Evolutionary conservation across 2,888 invertebrate species (phyloP).

Genomic region (Sphaerophoria taeniata): DNA sequence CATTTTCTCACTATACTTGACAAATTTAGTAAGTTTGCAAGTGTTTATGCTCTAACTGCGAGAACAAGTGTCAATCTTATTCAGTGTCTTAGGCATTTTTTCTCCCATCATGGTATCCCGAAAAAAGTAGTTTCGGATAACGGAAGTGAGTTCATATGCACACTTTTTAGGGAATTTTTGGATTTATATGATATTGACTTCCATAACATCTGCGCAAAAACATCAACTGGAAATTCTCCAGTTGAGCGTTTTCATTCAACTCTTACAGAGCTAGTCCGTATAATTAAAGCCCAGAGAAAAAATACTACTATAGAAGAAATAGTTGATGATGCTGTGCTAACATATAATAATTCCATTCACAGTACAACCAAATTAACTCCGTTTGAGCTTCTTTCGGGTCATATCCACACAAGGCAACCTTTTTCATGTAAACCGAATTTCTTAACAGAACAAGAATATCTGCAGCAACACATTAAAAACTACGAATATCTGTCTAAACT

Average conservation of each 20-base stretch:
- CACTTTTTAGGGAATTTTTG: conserved; percentile 7
- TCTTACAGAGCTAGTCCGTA: too few species aligned
- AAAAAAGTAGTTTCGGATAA: conserved; percentile 7
- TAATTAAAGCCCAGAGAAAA: too few species aligned
- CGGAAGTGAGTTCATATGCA: conserved; percentile 15
- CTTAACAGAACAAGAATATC: conserved; percentile 45
- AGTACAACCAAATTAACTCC: conserved; percentile 54
- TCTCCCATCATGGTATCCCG: conserved; percentile 8
- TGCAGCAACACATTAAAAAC: conserved; percentile 20
- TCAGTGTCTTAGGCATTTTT: too few species aligned
- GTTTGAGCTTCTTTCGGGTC: conserved; percentile 55
- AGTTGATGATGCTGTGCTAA: too few species aligned
- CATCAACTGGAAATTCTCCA: conserved; percentile 57
- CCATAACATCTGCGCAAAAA: conserved; percentile 49
- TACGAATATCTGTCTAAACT: conserved; percentile 25
- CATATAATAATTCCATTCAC: conserved; percentile 15
- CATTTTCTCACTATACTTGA: conserved; percentile 56
- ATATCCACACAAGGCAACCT: conserved; percentile 27
- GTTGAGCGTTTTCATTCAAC: conserved; percentile 70
- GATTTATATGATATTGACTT: conserved; percentile 7
- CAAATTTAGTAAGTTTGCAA: conserved; percentile 55
- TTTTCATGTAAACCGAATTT: neutral
- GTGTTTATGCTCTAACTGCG: neutral
- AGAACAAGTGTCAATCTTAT: too few species aligned
- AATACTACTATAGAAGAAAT: too few species aligned